Evolutionary conservation across 2,888 invertebrate species (phyloP).

Genomic region (Caenorhabditis doughertyi): DNA sequence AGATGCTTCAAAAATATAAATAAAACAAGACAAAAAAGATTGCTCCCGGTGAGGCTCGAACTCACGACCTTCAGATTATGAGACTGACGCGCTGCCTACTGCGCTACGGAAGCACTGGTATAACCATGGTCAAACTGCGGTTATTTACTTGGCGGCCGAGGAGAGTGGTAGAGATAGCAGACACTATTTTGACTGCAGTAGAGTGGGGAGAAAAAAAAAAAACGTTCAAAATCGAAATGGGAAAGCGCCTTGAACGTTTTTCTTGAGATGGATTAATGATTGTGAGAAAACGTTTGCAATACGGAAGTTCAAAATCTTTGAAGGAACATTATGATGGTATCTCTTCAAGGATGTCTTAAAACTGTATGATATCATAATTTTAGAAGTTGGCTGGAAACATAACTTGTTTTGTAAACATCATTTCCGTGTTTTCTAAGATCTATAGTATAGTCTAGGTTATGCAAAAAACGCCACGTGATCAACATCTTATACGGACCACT

Average conservation of each 20-base stretch:
- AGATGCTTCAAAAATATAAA: neutral
- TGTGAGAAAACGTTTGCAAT: no score
- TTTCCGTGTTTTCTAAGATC: neutral
- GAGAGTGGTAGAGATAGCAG: neutral
- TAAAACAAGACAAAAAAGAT: constrained; percentile 57
- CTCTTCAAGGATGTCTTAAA: no score
- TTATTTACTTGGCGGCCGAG: constrained; percentile 9
- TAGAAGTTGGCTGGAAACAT: neutral
- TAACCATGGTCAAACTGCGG: neutral
- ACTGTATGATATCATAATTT: neutral
- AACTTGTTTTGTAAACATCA: neutral
- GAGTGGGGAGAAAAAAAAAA: no score
- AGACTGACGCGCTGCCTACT: constrained; percentile 94
- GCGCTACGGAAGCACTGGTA: constrained; percentile 86
- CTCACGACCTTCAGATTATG: constrained; percentile 96
- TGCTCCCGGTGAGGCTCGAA: constrained; percentile 90
- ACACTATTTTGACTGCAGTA: neutral
- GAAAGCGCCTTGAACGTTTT: no score
- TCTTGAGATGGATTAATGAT: no score
- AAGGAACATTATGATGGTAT: no score
- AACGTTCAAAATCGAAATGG: no score
- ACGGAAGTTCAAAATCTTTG: no score
- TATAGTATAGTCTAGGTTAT: constrained; percentile 17
- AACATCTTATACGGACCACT: constrained; percentile 40
- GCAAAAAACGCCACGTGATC: constrained; percentile 32